phyloP scores from a whole-genome alignment of 1,140 invertebrate species.

The Drosophila orosa region DNA sequence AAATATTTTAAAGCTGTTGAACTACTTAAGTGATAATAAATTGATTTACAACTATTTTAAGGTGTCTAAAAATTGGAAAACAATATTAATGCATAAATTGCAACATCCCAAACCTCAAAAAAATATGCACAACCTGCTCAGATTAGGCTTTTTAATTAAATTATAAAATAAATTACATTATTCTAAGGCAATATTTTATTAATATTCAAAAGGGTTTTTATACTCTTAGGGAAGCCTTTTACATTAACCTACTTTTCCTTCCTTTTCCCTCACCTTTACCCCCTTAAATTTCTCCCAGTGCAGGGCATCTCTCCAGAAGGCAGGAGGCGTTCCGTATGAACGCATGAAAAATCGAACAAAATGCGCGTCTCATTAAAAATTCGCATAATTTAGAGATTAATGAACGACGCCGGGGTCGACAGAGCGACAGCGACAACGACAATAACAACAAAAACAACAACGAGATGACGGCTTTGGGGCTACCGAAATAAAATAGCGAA shows the following conservation, averaged over 20 bases:
- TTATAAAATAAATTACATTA: background rate
- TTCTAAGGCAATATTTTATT: background rate
- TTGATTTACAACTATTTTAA: too few relatives aligned
- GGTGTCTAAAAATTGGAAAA: too few relatives aligned
- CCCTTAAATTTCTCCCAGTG: slow-evolving; percentile 7
- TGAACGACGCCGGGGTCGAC: slow-evolving; percentile 58
- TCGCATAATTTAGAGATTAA: slow-evolving; percentile 83
- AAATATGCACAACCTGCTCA: too few relatives aligned
- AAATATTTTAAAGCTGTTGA: too few relatives aligned
- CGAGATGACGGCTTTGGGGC: slow-evolving; percentile 57
- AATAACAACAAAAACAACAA: slow-evolving; percentile 33
- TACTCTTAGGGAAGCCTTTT: background rate
- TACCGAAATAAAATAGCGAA: slow-evolving; percentile 80
- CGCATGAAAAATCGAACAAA: slow-evolving; percentile 80
- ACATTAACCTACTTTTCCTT: background rate
- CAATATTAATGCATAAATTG: too few relatives aligned
- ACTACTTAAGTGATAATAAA: too few relatives aligned
- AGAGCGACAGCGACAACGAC: slow-evolving; percentile 61
- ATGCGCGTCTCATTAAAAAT: slow-evolving; percentile 82
- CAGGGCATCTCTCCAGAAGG: slow-evolving; percentile 13
- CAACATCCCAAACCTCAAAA: too few relatives aligned
- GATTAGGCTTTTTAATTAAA: too few relatives aligned
- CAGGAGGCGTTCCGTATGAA: slow-evolving; percentile 29
- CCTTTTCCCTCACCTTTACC: too few relatives aligned
- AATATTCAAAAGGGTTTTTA: background rate